phyloP scores from a whole-genome alignment of 2,888 invertebrate genomes.

The Mesopsocus fuscifrons region DNA sequence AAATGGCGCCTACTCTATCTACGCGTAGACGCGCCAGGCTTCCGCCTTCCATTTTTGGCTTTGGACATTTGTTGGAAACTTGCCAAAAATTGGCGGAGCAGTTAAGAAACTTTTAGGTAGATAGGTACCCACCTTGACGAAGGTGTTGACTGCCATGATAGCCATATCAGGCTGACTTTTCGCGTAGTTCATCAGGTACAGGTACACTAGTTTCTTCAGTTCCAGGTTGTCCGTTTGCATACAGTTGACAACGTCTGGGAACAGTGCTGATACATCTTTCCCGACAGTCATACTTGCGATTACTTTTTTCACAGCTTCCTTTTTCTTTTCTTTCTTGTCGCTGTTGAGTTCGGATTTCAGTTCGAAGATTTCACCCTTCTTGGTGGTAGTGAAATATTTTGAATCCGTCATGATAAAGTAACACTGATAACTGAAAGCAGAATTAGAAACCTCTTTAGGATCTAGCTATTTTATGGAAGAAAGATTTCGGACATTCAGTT shows the following conservation, averaged over 20 bases:
- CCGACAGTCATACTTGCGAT: slow-evolving; percentile 99
- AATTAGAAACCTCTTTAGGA: no score
- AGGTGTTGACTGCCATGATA: slow-evolving; percentile 99
- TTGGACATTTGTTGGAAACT: no score
- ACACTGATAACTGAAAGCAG: no score
- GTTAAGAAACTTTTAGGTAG: slow-evolving; percentile 17
- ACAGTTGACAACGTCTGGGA: slow-evolving; percentile 99
- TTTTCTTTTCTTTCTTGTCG: slow-evolving; percentile 98
- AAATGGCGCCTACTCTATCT: no score
- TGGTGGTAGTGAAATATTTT: slow-evolving; percentile 98
- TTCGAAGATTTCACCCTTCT: slow-evolving; percentile 99
- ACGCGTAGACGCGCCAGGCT: no score
- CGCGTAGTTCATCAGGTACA: slow-evolving; percentile 99
- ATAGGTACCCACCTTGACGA: slow-evolving; percentile 85
- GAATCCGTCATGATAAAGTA: slow-evolving; percentile 88
- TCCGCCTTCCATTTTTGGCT: no score
- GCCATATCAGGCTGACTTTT: slow-evolving; percentile 99
- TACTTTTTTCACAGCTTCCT: slow-evolving; percentile 99
- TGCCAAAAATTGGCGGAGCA: no score
- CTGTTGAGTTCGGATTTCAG: slow-evolving; percentile 96
- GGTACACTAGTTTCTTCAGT: slow-evolving; percentile 92
- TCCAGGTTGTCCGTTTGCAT: slow-evolving; percentile 99
- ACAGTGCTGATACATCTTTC: slow-evolving; percentile 95
- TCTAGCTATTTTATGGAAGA: no score
- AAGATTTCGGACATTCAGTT: no score